These are phyloP conservation scores for Porphyrio hochstetteri DNA, from an alignment of 2,113 vertebrate genomes.

Conservation along the genomic window DNA sequence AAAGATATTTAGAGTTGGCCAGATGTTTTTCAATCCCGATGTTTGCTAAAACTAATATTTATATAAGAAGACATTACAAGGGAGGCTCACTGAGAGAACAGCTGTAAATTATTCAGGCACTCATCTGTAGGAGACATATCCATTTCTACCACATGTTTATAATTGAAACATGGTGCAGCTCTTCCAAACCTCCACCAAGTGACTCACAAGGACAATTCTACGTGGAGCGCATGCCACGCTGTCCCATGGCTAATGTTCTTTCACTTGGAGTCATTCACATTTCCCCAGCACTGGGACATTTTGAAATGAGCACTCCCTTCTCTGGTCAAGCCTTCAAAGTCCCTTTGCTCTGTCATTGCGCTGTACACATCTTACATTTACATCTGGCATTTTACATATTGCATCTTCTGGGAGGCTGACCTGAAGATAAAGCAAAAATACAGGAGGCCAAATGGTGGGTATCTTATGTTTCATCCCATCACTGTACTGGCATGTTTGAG, in stretches of 20 bases:
- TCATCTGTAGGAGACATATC: not conserved
- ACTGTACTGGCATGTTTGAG: not conserved
- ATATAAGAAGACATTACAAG: not conserved
- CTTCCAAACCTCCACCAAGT: not conserved
- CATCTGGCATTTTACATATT: not conserved
- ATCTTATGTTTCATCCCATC: not conserved
- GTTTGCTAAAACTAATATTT: slow-evolving; percentile 33
- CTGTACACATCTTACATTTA: not conserved
- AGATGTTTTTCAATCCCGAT: not conserved
- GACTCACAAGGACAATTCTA: not conserved
- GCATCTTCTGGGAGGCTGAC: not conserved
- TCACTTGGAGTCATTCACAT: not conserved
- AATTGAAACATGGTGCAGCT: not conserved
- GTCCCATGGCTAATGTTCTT: not conserved
- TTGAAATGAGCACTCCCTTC: not conserved
- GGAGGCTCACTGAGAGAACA: not conserved
- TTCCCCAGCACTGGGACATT: not conserved
- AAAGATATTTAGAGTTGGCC: not conserved
- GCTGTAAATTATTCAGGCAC: slow-evolving; percentile 17
- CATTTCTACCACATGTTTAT: slow-evolving; percentile 12
- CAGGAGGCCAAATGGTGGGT: not conserved
- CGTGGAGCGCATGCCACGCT: accelerated
- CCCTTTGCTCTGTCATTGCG: not conserved
- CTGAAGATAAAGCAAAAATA: not conserved
- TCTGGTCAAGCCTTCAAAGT: not conserved